Base-by-base conservation (phyloP, 2,113 vertebrate species). In the Paedocypris sp. region DNA sequence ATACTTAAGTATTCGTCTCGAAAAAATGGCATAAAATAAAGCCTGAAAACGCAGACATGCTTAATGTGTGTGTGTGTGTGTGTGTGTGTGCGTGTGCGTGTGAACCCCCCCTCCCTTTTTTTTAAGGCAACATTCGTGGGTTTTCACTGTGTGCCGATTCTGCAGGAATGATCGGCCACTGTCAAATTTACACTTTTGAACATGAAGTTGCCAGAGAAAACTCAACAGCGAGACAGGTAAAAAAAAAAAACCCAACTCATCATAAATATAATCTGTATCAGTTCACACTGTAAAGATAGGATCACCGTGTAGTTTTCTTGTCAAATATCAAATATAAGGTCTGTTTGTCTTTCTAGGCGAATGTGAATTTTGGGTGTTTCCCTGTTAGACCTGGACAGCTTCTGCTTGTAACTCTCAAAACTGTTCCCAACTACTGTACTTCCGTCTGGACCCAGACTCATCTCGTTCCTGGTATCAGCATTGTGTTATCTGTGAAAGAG, bases 401-500 rank as follows among this genome's bases (percentile, higher is more conserved):
- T 33, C 67, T 90, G 28, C 68, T 83, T 6, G 71, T 94, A 15
- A 87, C 74, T 10, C 70, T 95, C 71, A 85, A 76, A 73, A 90
- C 89, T 2, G 18, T 86, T 9, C 90, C 91, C 19, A 71, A 77
- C 71, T 92, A 87, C 81, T 94, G 91, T 28, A 82, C 74, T 6
- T 50, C 83, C 29, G 68, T 74, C 18, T 78, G 83, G 81, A 74
- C 67, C 4, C 75, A 80, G 43, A 72, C 75, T 4, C 85, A 91
- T 71, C 54, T 66, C 0, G 85, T 88, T 50, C 86, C 88, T 82
- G 86, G 91, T 90, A 76, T 69, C 72, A n/a, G n/a, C 13, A 20
- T 28, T 39, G 33, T 53, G n/a, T 38, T 47, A n/a, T n/a, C n/a
- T n/a, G n/a, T n/a, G n/a, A n/a, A n/a, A n/a, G n/a, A n/a, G n/a